Evolutionary conservation across 2,888 invertebrate species (phyloP).

Genomic region (Agrochola circellaris): DNA sequence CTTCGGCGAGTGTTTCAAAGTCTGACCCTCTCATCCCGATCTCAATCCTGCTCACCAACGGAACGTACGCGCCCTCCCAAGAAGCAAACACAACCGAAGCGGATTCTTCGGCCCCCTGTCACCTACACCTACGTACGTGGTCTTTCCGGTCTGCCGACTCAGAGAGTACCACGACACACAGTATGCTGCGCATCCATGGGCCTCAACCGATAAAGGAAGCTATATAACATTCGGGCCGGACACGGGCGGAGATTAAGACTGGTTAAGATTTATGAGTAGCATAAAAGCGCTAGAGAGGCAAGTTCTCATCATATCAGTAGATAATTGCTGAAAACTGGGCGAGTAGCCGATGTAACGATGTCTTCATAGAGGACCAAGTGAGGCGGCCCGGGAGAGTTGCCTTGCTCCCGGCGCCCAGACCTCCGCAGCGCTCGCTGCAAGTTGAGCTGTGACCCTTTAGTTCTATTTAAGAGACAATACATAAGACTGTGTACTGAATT

Average conservation of each 20-base stretch:
- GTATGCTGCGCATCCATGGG: slow-evolving; percentile 81
- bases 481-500: slow-evolving; percentile 82
- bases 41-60: slow-evolving; percentile 91
- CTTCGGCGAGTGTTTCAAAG: slow-evolving; percentile 94
- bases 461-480: slow-evolving; percentile 78
- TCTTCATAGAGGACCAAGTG: slow-evolving; percentile 84
- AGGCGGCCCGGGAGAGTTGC: slow-evolving; percentile 67
- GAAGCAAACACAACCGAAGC: slow-evolving; percentile 92
- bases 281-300: slow-evolving; percentile 79
- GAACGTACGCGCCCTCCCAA: slow-evolving; percentile 86
- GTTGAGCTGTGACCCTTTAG: slow-evolving; percentile 80
- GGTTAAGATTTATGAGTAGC: slow-evolving; percentile 83
- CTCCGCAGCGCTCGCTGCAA: slow-evolving; percentile 61
- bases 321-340: slow-evolving; percentile 74
- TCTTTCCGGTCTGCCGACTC: slow-evolving; percentile 95
- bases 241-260: slow-evolving; percentile 84
- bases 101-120: slow-evolving; percentile 94
- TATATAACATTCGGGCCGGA: slow-evolving; percentile 63
- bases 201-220: slow-evolving; percentile 82
- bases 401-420: slow-evolving; percentile 54
- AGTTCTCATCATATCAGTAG: slow-evolving; percentile 87
- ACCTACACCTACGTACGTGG: slow-evolving; percentile 95
- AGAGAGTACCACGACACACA: slow-evolving; percentile 93
- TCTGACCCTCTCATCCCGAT: slow-evolving; percentile 92
- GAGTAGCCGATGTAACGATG: slow-evolving; percentile 74